Percentiles rank a stretch among this genome's conserved stretches.
Evolutionary conservation across 1,140 invertebrate species (phyloP).

Genomic region (Drosophila nannoptera): DNA sequence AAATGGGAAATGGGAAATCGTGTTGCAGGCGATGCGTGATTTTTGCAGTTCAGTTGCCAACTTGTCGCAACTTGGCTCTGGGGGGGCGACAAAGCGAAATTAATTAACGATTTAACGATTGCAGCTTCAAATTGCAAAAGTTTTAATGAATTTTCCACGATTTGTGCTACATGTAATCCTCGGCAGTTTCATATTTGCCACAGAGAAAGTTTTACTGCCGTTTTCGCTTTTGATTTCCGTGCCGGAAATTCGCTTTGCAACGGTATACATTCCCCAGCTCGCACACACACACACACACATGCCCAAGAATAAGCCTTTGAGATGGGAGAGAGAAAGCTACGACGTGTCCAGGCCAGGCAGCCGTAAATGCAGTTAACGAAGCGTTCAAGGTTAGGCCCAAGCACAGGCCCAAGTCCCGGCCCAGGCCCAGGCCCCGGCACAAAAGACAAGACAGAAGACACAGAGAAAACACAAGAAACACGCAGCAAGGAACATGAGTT

Average conservation of each 20-base stretch:
- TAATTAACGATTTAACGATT: slow-evolving; percentile 57
- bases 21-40: slow-evolving; percentile 8
- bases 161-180: slow-evolving; percentile 50
- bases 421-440: neutral
- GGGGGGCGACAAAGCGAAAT: slow-evolving; percentile 31
- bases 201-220: slow-evolving; percentile 61
- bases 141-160: slow-evolving; percentile 68
- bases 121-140: slow-evolving; percentile 58
- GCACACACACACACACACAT: neutral
- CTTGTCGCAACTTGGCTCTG: slow-evolving; percentile 1
- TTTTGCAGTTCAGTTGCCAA: slow-evolving; percentile 16
- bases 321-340: neutral
- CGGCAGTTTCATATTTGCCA: slow-evolving; percentile 57
- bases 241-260: slow-evolving; percentile 37
- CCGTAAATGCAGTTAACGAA: slow-evolving; percentile 24
- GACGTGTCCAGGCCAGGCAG: slow-evolving; percentile 19
- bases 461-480: slow-evolving; percentile 16
- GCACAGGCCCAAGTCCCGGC: slow-evolving; percentile 3
- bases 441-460: neutral
- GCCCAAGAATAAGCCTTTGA: neutral
- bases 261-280: neutral
- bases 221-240: slow-evolving; percentile 55
- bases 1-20: slow-evolving; percentile 21
- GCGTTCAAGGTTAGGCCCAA: slow-evolving; percentile 22
- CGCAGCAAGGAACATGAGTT: slow-evolving; percentile 52